Conservation (phyloP, 2,888 invertebrate genomes). For the Formica aserva region DNA sequence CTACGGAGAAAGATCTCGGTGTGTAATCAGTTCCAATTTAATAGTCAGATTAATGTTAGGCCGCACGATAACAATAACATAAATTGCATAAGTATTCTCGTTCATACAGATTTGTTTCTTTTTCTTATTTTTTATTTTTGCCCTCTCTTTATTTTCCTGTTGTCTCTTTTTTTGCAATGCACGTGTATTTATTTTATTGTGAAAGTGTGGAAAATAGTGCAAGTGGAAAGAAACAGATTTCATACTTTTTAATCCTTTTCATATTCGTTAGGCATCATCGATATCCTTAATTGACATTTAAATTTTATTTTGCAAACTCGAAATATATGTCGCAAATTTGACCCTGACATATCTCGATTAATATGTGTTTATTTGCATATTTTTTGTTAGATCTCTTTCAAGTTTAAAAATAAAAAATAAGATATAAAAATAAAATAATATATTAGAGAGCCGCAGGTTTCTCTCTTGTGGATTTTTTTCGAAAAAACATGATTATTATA, state of each 20-base stretch:
- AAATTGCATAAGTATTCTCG: not conserved
- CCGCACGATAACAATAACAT: not conserved
- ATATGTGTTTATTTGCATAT: not conserved
- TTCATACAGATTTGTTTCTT: not conserved
- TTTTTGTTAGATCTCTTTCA: not conserved
- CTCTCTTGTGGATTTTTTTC: not conserved
- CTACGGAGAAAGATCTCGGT: not conserved
- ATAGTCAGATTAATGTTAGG: not conserved
- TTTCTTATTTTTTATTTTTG: not conserved
- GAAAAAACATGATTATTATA: not conserved
- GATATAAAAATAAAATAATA: not conserved
- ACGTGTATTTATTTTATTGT: not conserved
- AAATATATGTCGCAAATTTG: not conserved
- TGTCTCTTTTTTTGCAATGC: not conserved
- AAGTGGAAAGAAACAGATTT: not conserved
- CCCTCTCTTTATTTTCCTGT: not conserved
- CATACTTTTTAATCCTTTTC: not conserved
- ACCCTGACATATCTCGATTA: not conserved
- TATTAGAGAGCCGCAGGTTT: not conserved
- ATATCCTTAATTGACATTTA: slow-evolving; percentile 3
- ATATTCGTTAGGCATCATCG: not conserved
- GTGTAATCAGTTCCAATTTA: slow-evolving; percentile 10
- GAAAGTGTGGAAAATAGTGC: not conserved
- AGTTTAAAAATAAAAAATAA: not conserved
- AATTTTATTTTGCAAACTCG: not conserved